Evolutionary conservation across 2,888 invertebrate genomes (phyloP).

Genomic region (Cryptus viduatorius): DNA sequence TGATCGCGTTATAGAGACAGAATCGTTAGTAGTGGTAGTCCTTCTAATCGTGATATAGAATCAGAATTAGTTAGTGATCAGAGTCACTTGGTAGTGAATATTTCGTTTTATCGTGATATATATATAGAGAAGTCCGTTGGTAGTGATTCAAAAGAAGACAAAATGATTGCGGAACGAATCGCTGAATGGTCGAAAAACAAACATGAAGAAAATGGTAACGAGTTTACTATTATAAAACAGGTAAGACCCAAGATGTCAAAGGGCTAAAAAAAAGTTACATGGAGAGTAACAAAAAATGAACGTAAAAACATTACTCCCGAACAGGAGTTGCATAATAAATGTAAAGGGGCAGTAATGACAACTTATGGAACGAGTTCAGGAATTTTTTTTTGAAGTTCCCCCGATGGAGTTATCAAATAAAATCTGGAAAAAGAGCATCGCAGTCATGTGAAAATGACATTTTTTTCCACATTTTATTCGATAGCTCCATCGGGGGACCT

Average conservation of each 20-base stretch:
- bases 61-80: too few relatives aligned
- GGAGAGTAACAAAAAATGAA: constrained; percentile 1
- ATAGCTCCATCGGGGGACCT: too few relatives aligned
- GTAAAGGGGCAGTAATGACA: not conserved
- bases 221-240: not conserved
- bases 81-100: too few relatives aligned
- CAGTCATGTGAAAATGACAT: too few relatives aligned
- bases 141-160: too few relatives aligned
- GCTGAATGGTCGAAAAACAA: not conserved
- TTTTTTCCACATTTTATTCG: too few relatives aligned
- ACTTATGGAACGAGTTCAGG: constrained; percentile 3
- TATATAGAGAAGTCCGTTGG: not conserved
- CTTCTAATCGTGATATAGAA: not conserved
- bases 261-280: not conserved
- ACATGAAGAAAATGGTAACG: not conserved
- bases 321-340: not conserved
- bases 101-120: too few relatives aligned
- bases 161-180: too few relatives aligned
- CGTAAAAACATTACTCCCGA: not conserved
- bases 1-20: not conserved
- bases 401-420: too few relatives aligned
- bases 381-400: too few relatives aligned
- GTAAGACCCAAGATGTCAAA: not conserved
- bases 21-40: not conserved
- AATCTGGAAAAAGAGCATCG: too few relatives aligned